phyloP scores from a whole-genome alignment of 2,888 invertebrate genomes.

The Ephialtes manifestator region DNA sequence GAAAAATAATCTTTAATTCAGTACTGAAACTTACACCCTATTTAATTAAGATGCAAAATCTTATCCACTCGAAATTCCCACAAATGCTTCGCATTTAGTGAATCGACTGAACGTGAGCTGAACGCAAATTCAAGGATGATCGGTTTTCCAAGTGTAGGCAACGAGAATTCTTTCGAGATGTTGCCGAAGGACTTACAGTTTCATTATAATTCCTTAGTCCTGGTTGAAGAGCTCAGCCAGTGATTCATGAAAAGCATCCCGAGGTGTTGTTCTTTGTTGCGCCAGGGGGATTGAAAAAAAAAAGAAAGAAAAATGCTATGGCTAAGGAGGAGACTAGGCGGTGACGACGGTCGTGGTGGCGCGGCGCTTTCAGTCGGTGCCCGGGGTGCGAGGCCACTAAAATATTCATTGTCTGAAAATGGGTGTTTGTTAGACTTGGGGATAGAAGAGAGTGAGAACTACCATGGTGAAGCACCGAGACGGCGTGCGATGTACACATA shows the following conservation, averaged over 20 bases:
- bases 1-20: too few relatives aligned
- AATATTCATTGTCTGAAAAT: slow-evolving; percentile 83
- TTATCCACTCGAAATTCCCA: neutral
- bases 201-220: slow-evolving; percentile 2
- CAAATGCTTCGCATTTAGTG: neutral
- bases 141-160: slow-evolving; percentile 16
- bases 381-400: slow-evolving; percentile 75
- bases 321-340: neutral
- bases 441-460: slow-evolving; percentile 58
- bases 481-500: slow-evolving; percentile 38
- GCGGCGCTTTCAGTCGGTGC: slow-evolving; percentile 77
- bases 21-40: neutral
- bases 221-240: neutral
- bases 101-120: slow-evolving; percentile 37
- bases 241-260: slow-evolving; percentile 28
- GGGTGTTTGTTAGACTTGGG: slow-evolving; percentile 79
- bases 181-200: slow-evolving; percentile 16
- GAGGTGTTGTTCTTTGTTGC: slow-evolving; percentile 45
- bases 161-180: slow-evolving; percentile 39
- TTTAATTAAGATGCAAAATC: neutral
- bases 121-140: slow-evolving; percentile 48
- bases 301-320: slow-evolving; percentile 64
- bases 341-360: slow-evolving; percentile 51
- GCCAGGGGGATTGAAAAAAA: slow-evolving; percentile 34
- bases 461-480: slow-evolving; percentile 50